Percentiles rank a stretch among this genome's conserved stretches.
These are phyloP conservation scores for Aphyosemion australe DNA, from an alignment of 2,113 vertebrate genomes.

Conservation along the genomic window DNA sequence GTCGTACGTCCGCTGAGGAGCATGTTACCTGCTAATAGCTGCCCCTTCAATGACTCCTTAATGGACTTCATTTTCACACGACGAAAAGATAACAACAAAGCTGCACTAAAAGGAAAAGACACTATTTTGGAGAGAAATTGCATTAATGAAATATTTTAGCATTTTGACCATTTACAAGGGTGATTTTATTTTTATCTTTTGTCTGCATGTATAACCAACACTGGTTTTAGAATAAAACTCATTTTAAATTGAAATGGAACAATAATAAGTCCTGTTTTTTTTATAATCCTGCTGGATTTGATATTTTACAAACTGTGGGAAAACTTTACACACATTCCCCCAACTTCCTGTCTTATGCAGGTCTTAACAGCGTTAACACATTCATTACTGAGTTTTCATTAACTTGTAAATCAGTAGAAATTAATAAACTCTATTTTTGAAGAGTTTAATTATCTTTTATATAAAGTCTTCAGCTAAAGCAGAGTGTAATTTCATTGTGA, in stretches of 20 bases:
- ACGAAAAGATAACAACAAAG: constrained; percentile 22
- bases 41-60: constrained; percentile 22
- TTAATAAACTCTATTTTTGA: too few species aligned
- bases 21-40: constrained; percentile 50
- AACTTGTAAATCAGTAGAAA: too few species aligned
- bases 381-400: too few species aligned
- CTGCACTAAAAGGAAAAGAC: neutral
- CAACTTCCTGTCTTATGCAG: too few species aligned
- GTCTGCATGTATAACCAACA: neutral
- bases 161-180: neutral
- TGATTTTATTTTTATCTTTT: neutral
- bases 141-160: neutral
- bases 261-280: neutral
- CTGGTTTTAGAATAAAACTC: neutral
- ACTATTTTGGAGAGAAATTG: neutral
- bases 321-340: too few species aligned
- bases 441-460: too few species aligned
- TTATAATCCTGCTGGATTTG: too few species aligned
- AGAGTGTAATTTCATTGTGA: too few species aligned
- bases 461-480: too few species aligned
- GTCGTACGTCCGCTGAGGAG: constrained; percentile 34
- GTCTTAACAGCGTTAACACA: too few species aligned
- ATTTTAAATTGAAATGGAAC: neutral
- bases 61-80: constrained; percentile 24
- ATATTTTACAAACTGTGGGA: too few species aligned